Percentiles rank a stretch among this genome's conserved stretches.
Conservation (phyloP, 2,113 vertebrate genomes). For the Leucoraja erinaceus region DNA sequence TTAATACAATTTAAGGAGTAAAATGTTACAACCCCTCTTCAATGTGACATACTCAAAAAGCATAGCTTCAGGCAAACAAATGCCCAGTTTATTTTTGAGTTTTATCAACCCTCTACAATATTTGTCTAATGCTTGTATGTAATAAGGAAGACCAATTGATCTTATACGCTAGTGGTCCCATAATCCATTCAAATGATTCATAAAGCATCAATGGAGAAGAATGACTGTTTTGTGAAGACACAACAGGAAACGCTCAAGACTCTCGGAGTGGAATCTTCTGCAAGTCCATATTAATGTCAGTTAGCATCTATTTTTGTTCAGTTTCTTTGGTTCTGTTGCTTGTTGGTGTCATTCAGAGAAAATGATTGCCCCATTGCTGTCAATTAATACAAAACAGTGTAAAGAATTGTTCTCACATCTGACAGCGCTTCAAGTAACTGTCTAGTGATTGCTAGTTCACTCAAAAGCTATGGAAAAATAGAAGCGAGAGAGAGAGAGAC, state of each 20-base stretch:
- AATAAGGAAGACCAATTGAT: not conserved
- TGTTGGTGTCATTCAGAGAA: slow-evolving; percentile 3
- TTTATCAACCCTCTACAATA: not conserved
- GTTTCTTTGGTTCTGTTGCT: slow-evolving; percentile 24
- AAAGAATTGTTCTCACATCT: not conserved
- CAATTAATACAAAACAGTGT: slow-evolving; percentile 13
- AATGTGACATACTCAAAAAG: not conserved
- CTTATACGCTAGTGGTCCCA: not conserved
- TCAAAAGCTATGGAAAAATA: not conserved
- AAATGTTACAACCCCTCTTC: too few relatives aligned
- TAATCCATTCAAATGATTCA: not conserved
- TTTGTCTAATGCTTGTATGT: not conserved
- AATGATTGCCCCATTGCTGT: slow-evolving; percentile 12
- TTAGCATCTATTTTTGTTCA: slow-evolving; percentile 4
- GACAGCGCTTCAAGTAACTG: slow-evolving; percentile 10
- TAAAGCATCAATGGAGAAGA: not conserved
- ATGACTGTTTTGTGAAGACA: slow-evolving; percentile 5
- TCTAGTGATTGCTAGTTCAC: not conserved
- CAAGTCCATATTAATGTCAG: not conserved
- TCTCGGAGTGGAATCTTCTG: not conserved
- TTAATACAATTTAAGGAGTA: not conserved
- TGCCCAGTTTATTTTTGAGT: too few relatives aligned
- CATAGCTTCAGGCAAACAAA: not conserved
- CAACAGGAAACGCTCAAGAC: not conserved
- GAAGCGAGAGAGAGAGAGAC: not conserved